Conservation (phyloP, 2,797 vertebrate genomes). For the Phoxinus dragarum region DNA sequence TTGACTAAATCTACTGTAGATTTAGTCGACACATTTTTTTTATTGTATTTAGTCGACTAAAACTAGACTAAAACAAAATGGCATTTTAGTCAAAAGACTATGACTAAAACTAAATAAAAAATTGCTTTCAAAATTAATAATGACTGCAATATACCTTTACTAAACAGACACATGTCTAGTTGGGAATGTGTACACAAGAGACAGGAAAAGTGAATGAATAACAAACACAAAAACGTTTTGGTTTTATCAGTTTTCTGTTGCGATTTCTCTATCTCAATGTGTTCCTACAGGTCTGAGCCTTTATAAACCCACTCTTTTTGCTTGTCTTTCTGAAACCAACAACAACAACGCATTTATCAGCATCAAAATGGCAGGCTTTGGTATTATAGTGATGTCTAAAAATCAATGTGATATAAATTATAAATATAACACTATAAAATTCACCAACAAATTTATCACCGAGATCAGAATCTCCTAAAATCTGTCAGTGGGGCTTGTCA, state of each 20-base stretch:
- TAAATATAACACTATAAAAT: not conserved
- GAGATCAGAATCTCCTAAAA: not conserved
- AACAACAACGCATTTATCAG: slow-evolving; percentile 32
- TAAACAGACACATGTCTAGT: not conserved
- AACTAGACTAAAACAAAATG: too few species aligned
- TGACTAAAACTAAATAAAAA: too few species aligned
- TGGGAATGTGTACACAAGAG: not conserved
- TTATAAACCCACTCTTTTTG: slow-evolving; percentile 88
- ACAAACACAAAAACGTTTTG: not conserved
- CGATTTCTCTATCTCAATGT: slow-evolving; percentile 75
- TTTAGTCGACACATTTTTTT: too few species aligned
- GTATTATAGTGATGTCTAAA: not conserved
- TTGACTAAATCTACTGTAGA: too few species aligned
- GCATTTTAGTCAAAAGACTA: too few species aligned
- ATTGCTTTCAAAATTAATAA: too few species aligned
- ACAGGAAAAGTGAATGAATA: not conserved
- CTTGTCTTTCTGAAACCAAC: slow-evolving; percentile 76
- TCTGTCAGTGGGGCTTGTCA: not conserved
- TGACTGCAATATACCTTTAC: not conserved
- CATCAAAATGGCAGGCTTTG: not conserved
- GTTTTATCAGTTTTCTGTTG: not conserved
- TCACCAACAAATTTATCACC: not conserved
- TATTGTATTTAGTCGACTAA: too few species aligned
- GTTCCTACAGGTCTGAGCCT: slow-evolving; percentile 85
- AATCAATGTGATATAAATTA: not conserved